Base-by-base conservation (phyloP, 1,140 invertebrate species). In the Lepidotrigona ventralis region DNA sequence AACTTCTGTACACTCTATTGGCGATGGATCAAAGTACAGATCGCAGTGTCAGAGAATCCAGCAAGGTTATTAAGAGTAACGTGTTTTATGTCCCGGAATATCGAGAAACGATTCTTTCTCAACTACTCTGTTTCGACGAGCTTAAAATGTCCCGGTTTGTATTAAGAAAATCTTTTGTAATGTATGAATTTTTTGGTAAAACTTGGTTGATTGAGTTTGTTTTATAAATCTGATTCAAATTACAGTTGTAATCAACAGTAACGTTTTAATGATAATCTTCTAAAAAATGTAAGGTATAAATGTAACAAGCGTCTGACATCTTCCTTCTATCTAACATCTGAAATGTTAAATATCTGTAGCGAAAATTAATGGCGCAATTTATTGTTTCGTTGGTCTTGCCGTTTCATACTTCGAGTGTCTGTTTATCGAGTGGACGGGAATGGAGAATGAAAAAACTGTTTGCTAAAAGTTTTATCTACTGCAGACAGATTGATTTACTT, bases 51-150 rank as follows among this genome's bases (percentile, higher is more conserved):
- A 95, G 95, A 81, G 96, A 97, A 53, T 97, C 97, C 1, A 96
- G 97, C 70, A 96, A 96, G 94, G 97, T 98, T 79, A 96, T 99
- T 85, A 98, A 99, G 94, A 97, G 97, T 92, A 98, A 98, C 94
- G 96, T 99, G 85, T 99, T 99, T 94, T 99, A 99, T 93, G 97
- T 98, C 19, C 95, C 98, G 81, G 99, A 99, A 93, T 99, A 99
- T 94, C 95, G 98, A 84, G 98, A 99, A 93, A 96, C 99, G 88
- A 96, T 98, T 90, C 93, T 98, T 53, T 95, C 95, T 64, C 95
- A 98, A 76, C 93, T 99, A 85, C 94, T 97, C 56, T 96, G 96
- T 86, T 99, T 97, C 94, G 96, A 99, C 93, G 96, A 98, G 91
- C 94, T 95, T 76, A 98, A 97, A 94, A 97, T 98, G 96, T 97